Evolutionary conservation across 2,113 vertebrate genomes (phyloP), one percentile per base, ranked within the genome.

Genomic region (Cavia aperea): DNA sequence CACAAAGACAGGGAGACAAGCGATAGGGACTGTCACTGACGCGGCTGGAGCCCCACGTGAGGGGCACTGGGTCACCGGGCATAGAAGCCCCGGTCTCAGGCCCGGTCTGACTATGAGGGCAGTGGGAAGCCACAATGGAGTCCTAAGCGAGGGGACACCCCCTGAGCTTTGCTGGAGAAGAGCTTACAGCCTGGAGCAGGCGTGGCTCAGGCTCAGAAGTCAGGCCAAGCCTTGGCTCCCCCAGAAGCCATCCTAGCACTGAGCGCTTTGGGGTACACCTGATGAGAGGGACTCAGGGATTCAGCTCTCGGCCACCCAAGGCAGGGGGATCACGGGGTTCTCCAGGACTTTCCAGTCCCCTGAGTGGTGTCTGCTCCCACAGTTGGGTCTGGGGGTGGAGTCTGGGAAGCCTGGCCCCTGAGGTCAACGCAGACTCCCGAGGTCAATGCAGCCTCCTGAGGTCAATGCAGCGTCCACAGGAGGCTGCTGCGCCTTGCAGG

Each of bases 361-460:
- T 89, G 70, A 77, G 92, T 81, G 13, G 9, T 33, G 88, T 94
- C 86, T 77, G 9, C 82, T 92, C 95, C 94, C 91, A 96, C 96
- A 97, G 96, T 95, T 97, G 96, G 94, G 97, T 97, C 96, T 36
- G 9, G 60, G 60, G 90, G 93, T 92, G 94, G 96, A 92, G 94
- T 95, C 96, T 90, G 62, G 19, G 81, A 46, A 62, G 46, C 84
- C 51, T 54, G 51, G 51, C 51, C 51, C 51, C 51, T 12, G 12
- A 54, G 51, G 51, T 54, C 51, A 54, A 54, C 51, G 8, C 11
- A 12, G 51, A 9, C 10, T 54, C 51, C 51, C 51, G 12, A 54
- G 51, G 51, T 54, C 51, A 51, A 10, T 51, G 56, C 4, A 86
- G 92, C 26, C 94, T 79, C 81, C 0, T 0, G 84, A 46, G 87